phyloP scores from a whole-genome alignment of 2,888 invertebrate genomes.

The Panorpa germanica region DNA sequence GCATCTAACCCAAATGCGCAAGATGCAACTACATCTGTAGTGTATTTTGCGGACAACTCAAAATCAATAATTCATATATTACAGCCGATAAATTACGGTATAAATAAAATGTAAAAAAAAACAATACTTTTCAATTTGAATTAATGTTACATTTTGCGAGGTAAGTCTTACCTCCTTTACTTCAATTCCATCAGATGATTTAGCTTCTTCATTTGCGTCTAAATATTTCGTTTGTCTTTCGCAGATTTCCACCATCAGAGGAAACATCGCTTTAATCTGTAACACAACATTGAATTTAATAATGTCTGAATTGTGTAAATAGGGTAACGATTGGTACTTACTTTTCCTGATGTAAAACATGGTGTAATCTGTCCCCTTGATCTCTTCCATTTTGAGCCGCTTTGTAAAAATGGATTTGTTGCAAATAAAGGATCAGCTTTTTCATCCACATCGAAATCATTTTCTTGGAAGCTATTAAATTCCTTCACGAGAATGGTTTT shows the following conservation, averaged over 20 bases:
- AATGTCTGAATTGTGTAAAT: no score
- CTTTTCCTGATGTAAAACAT: conserved; percentile 24
- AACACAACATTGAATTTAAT: neutral
- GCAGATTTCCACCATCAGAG: conserved; percentile 1
- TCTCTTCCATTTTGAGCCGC: conserved; percentile 22
- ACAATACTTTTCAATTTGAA: no score
- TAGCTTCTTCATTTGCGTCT: neutral
- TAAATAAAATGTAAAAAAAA: no score
- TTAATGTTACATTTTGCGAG: no score
- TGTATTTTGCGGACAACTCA: conserved; percentile 9
- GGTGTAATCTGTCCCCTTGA: conserved; percentile 21
- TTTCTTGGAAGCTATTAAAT: conserved; percentile 20
- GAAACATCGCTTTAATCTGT: conserved; percentile 4
- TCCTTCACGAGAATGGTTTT: conserved; percentile 18
- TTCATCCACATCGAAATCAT: conserved; percentile 19
- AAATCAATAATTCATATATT: no score
- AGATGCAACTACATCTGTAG: conserved; percentile 11
- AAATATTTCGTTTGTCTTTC: conserved; percentile 2
- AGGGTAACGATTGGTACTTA: conserved; percentile 11
- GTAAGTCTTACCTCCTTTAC: no score
- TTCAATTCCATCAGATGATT: conserved; percentile 2
- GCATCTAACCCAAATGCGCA: conserved; percentile 11
- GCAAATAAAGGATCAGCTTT: conserved; percentile 21
- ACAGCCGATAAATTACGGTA: no score
- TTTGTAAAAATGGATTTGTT: conserved; percentile 21